Evolutionary conservation across 2,797 vertebrate species (phyloP).

Genomic region (Lophotriccus pileatus): DNA sequence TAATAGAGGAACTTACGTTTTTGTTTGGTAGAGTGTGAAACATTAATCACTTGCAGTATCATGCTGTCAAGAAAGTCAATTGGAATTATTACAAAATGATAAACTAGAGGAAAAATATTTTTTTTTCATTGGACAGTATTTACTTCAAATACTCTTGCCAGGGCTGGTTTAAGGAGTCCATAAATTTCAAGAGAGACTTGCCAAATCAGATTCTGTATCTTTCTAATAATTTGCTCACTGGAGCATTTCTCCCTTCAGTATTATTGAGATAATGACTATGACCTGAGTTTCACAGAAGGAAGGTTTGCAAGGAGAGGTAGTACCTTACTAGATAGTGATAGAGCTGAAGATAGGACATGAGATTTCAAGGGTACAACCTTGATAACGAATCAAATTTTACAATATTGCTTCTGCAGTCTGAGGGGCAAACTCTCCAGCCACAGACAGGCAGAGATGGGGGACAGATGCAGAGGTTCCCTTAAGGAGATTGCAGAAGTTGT

Average conservation of each 20-base stretch:
- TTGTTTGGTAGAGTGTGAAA: neutral
- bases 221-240: conserved; percentile 1
- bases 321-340: neutral
- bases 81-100: neutral
- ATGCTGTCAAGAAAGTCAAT: neutral
- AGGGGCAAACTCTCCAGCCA: neutral
- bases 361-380: neutral
- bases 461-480: neutral
- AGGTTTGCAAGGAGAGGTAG: neutral
- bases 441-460: neutral
- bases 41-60: neutral
- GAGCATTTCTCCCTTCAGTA: neutral
- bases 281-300: neutral
- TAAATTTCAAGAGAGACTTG: neutral
- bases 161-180: neutral
- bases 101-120: neutral
- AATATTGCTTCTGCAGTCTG: neutral
- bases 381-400: neutral
- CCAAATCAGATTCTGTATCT: neutral
- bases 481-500: neutral
- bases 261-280: neutral
- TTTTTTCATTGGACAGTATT: neutral
- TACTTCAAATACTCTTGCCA: neutral
- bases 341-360: neutral
- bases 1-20: neutral